Evolutionary conservation across 2,888 invertebrate species (phyloP).

Genomic region (Orchesellides sinensis): DNA sequence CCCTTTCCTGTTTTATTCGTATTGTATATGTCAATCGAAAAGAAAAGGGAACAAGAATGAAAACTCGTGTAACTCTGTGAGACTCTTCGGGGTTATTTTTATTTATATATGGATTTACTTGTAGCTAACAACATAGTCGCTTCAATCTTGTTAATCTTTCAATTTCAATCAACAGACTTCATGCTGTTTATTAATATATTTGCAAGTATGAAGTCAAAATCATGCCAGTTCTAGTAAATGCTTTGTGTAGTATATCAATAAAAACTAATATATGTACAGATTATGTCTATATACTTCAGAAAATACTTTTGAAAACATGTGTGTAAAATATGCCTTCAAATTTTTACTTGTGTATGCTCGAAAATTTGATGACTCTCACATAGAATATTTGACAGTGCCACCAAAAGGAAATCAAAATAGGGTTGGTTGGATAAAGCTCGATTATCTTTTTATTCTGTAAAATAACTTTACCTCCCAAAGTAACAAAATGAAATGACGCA

Average conservation of each 20-base stretch:
- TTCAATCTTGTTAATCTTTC: conserved; percentile 56
- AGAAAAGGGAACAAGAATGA: background rate
- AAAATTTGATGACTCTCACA: conserved; percentile 40
- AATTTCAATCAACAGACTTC: conserved; percentile 52
- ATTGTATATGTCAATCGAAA: conserved; percentile 7
- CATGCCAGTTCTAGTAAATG: conserved; percentile 1
- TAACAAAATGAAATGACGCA: conserved; percentile 19
- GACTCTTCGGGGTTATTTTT: background rate
- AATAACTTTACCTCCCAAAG: conserved; percentile 33
- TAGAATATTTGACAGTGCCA: conserved; percentile 32
- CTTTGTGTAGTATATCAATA: too few species aligned
- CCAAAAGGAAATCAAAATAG: conserved; percentile 46
- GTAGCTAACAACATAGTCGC: background rate
- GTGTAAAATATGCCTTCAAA: too few species aligned
- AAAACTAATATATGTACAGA: too few species aligned
- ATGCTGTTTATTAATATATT: conserved; percentile 46
- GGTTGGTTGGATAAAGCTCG: too few species aligned
- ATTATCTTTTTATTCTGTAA: too few species aligned
- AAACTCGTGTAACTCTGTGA: background rate
- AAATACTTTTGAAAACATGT: too few species aligned
- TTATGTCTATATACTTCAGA: too few species aligned
- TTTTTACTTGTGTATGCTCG: too few species aligned
- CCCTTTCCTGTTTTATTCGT: background rate
- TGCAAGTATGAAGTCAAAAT: conserved; percentile 24
- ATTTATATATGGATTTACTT: conserved; percentile 2